Evolutionary conservation across 2,113 vertebrate species (phyloP).

Genomic region (Pogonocichla stellata): DNA sequence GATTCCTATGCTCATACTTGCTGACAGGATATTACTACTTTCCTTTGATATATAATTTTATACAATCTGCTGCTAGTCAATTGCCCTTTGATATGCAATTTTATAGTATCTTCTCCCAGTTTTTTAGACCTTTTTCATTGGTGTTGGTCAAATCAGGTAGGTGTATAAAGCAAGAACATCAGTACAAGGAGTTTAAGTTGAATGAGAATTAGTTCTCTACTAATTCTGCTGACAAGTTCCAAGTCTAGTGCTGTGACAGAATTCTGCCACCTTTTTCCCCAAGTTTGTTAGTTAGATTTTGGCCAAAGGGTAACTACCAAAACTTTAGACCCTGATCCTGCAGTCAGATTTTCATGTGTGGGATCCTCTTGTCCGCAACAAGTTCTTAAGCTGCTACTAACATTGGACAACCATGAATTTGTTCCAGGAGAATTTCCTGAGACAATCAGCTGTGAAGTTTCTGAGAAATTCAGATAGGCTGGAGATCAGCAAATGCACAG

Average conservation of each 20-base stretch:
- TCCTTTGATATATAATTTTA: conserved; percentile 26
- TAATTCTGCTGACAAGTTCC: background rate
- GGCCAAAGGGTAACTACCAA: background rate
- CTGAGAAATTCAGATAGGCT: background rate
- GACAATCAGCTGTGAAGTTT: background rate
- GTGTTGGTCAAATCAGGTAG: background rate
- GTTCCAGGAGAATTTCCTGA: background rate
- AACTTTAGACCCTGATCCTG: background rate
- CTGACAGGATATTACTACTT: conserved; percentile 2
- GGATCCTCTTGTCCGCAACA: background rate
- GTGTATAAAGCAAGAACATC: background rate
- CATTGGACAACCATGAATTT: background rate
- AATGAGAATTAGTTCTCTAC: background rate
- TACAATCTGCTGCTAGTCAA: background rate
- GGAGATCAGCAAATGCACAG: background rate
- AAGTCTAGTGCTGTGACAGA: background rate
- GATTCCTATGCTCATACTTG: background rate
- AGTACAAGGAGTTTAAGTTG: background rate
- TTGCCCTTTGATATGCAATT: conserved; percentile 15
- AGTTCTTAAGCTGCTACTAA: background rate
- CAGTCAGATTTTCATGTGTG: background rate
- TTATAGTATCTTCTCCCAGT: background rate
- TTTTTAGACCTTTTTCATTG: background rate
- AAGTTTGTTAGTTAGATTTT: background rate
- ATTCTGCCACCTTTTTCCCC: background rate